Percentiles rank a stretch among this genome's conserved stretches.
Evolutionary conservation across 37 sponge, comb jelly and placozoan genomes (phyloP).

Genomic region (Spongia lamella): DNA sequence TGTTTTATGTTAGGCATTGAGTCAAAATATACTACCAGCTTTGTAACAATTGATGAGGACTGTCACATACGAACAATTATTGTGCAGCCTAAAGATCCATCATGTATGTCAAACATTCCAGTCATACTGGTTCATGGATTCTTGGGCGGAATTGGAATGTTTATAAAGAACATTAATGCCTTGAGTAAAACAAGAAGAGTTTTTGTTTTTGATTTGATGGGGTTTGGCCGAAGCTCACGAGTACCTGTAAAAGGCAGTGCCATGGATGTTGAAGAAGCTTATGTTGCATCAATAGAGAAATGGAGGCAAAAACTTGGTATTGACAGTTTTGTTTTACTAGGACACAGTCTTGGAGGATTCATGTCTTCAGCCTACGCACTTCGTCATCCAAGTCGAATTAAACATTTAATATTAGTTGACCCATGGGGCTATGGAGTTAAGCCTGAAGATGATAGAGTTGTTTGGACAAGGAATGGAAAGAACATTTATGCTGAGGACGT

Average conservation of each 20-base stretch:
- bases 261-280: conserved; percentile 23
- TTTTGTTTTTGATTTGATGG: conserved; percentile 51
- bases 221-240: conserved; percentile 66
- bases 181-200: conserved; percentile 34
- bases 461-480: conserved; percentile 6
- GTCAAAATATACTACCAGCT: no score
- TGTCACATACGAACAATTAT: no score
- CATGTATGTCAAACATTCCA: conserved; percentile 7
- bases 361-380: conserved; percentile 63
- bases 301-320: conserved; percentile 73
- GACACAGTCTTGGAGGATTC: conserved; percentile 89
- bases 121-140: conserved; percentile 86
- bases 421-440: conserved; percentile 74
- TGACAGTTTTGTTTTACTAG: conserved; percentile 72
- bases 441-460: conserved; percentile 19
- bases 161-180: conserved; percentile 64
- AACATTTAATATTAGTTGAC: conserved; percentile 77
- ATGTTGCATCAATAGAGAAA: conserved; percentile 65
- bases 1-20: no score
- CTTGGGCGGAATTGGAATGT: conserved; percentile 68
- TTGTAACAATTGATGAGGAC: no score
- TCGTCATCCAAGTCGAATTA: conserved; percentile 47
- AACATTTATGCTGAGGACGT: no score
- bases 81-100: no score
- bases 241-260: conserved; percentile 37